Percentiles rank a stretch among this genome's conserved stretches.
Conservation (phyloP, 2,888 invertebrate genomes). For the Hoplodrina blanda region DNA sequence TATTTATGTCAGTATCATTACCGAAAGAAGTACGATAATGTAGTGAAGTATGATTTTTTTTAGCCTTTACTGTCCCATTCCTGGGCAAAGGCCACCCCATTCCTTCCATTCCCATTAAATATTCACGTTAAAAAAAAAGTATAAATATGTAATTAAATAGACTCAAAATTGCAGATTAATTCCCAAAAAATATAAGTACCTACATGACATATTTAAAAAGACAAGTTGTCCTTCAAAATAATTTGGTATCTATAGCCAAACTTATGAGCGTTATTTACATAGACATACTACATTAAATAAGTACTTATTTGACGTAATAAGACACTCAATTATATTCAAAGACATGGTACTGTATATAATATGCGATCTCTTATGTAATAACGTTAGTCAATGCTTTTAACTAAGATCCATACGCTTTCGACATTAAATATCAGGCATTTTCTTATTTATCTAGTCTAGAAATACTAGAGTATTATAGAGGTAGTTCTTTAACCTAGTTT, state of each 20-base stretch:
- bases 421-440: slow-evolving; percentile 3
- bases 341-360: slow-evolving; percentile 3
- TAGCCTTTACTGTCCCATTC: too few relatives aligned
- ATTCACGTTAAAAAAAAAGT: too few relatives aligned
- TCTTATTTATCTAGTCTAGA: slow-evolving; percentile 6
- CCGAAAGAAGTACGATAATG: too few relatives aligned
- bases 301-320: slow-evolving; percentile 38
- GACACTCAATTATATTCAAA: slow-evolving; percentile 41
- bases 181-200: too few relatives aligned
- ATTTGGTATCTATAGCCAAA: slow-evolving; percentile 26
- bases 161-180: too few relatives aligned
- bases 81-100: too few relatives aligned
- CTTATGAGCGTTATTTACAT: slow-evolving; percentile 17
- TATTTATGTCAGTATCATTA: too few relatives aligned
- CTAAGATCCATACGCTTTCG: slow-evolving; percentile 23
- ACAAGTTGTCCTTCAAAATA: not conserved
- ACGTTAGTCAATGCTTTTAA: slow-evolving; percentile 18
- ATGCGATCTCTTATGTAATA: slow-evolving; percentile 6
- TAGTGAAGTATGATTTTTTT: too few relatives aligned
- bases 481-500: not conserved
- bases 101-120: too few relatives aligned
- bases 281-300: slow-evolving; percentile 5
- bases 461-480: not conserved
- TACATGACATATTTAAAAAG: too few relatives aligned
- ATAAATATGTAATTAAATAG: too few relatives aligned